A percentile compares a stretch with the other conserved stretches of the same genome.
Evolutionary conservation across 1,140 invertebrate species (phyloP).

Genomic region (Goniozus legneri): DNA sequence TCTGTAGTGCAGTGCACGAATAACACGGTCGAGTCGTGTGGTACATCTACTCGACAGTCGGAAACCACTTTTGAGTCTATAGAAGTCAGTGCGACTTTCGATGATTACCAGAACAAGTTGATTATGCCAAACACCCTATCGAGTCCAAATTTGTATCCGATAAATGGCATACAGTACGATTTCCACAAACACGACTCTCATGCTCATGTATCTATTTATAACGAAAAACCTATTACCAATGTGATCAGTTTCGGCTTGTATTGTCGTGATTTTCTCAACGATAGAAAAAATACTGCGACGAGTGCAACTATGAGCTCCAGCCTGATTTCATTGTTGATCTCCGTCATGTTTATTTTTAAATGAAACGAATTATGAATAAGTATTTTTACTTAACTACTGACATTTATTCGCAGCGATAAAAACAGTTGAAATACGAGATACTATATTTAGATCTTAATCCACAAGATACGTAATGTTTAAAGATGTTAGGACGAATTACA

Average conservation of each 20-base stretch:
- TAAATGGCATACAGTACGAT: conserved; percentile 5
- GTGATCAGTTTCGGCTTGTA: conserved; percentile 20
- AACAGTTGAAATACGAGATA: too few relatives aligned
- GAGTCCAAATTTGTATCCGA: conserved; percentile 4
- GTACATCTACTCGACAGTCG: neutral
- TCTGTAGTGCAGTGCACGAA: conserved; percentile 22
- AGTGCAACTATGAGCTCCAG: too few relatives aligned
- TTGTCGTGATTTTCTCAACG: conserved; percentile 1
- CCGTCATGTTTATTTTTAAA: too few relatives aligned
- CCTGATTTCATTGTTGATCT: too few relatives aligned
- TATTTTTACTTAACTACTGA: too few relatives aligned
- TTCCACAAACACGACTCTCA: neutral
- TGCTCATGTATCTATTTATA: neutral
- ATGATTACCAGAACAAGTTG: conserved; percentile 2
- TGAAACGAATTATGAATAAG: too few relatives aligned
- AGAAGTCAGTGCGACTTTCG: conserved; percentile 3
- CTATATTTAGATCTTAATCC: too few relatives aligned
- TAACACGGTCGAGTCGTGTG: conserved; percentile 22
- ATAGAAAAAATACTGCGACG: neutral
- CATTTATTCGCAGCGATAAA: too few relatives aligned
- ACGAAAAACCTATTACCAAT: conserved; percentile 1
- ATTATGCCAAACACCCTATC: conserved; percentile 12
- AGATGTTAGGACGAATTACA: too few relatives aligned
- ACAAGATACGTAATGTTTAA: too few relatives aligned
- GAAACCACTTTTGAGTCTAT: conserved; percentile 3